These are phyloP conservation scores for Paramisgurnus dabryanus DNA, from an alignment of 2,113 vertebrate genomes.

Conservation along the genomic window DNA sequence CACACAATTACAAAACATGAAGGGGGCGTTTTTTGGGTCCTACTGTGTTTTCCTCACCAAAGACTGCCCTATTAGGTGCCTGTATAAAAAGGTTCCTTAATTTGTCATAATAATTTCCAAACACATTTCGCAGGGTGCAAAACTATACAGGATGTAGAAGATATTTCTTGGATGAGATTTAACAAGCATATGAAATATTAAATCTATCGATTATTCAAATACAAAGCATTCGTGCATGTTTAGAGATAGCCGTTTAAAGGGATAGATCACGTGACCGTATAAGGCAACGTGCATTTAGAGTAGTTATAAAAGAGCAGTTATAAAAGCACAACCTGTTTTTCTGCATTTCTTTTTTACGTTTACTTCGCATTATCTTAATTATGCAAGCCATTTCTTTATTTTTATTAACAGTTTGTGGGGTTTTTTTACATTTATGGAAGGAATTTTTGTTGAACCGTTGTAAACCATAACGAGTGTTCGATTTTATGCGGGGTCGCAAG, in stretches of 20 bases:
- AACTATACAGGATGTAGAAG: background rate
- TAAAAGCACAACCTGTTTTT: background rate
- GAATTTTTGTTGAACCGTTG: too few relatives aligned
- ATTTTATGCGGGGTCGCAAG: too few relatives aligned
- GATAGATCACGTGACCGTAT: background rate
- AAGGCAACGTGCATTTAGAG: background rate
- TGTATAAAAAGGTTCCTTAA: background rate
- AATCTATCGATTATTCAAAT: background rate
- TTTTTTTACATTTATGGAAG: too few relatives aligned
- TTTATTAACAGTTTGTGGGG: background rate
- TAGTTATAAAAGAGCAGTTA: conserved; percentile 24
- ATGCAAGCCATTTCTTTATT: background rate
- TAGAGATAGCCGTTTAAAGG: background rate
- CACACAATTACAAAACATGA: background rate
- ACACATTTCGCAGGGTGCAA: background rate
- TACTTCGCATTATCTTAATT: background rate
- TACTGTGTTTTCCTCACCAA: background rate
- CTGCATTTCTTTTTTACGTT: background rate
- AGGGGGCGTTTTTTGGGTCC: conserved; percentile 43
- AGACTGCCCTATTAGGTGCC: conserved; percentile 42
- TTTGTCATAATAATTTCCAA: background rate
- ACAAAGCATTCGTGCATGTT: background rate
- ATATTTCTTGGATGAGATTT: background rate
- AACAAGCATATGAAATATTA: background rate
- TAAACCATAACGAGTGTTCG: too few relatives aligned